phyloP scores from a whole-genome alignment of 2,113 vertebrate genomes.

The Trichomycterus rosablanca region DNA sequence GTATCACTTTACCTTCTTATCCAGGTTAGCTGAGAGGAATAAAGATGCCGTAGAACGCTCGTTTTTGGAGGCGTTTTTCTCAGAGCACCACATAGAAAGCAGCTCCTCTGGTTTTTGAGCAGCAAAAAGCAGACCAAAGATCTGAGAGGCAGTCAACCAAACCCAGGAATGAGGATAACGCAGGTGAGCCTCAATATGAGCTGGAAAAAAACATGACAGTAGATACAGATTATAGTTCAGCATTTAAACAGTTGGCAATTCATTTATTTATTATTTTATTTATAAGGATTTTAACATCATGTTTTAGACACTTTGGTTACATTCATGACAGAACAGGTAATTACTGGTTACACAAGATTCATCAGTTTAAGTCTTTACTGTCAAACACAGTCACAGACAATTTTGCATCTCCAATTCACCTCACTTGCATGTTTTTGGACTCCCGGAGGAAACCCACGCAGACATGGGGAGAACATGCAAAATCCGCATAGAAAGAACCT shows the following conservation, averaged over 20 bases:
- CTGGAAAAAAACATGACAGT: constrained; percentile 54
- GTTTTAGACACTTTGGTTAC: no score
- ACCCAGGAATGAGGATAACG: constrained; percentile 93
- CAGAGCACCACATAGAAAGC: constrained; percentile 63
- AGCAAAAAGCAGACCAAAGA: constrained; percentile 89
- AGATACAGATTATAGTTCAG: no score
- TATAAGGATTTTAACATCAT: no score
- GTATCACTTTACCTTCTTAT: constrained; percentile 81
- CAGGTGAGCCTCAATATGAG: constrained; percentile 81
- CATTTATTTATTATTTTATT: no score
- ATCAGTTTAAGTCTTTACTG: no score
- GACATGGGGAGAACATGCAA: neutral
- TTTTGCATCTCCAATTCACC: no score
- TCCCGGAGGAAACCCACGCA: neutral
- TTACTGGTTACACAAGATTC: no score
- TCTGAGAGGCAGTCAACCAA: constrained; percentile 88
- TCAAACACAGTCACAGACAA: no score
- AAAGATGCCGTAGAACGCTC: constrained; percentile 49
- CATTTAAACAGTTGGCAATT: no score
- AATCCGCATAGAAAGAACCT: neutral
- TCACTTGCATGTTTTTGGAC: neutral
- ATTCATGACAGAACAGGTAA: no score
- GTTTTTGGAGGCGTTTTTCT: constrained; percentile 30
- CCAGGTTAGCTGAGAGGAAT: constrained; percentile 73
- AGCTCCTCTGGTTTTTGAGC: constrained; percentile 81